Conservation (phyloP, 2,797 vertebrate species). For the Cyclura pinguis region DNA sequence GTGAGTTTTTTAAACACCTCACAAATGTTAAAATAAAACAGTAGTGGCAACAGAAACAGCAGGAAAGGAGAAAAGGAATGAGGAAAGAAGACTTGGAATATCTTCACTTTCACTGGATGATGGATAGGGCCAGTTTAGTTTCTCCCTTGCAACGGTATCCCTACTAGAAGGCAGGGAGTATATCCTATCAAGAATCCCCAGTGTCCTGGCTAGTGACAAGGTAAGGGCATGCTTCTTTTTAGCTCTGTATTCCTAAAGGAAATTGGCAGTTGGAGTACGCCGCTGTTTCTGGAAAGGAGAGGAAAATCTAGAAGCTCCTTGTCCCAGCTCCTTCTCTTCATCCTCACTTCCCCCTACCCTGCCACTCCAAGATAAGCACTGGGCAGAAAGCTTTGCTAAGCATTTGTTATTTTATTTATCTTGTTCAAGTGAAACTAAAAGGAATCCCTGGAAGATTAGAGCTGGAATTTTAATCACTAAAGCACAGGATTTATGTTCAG, state of each 20-base stretch:
- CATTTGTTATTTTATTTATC: constrained; percentile 41
- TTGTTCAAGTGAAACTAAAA: constrained; percentile 43
- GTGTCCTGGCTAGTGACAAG: background rate
- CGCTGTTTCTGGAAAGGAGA: background rate
- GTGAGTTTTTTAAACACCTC: background rate
- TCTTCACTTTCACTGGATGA: background rate
- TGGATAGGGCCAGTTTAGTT: background rate
- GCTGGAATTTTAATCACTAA: constrained; percentile 52
- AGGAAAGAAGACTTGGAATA: background rate
- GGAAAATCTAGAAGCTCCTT: background rate
- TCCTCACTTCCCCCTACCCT: background rate
- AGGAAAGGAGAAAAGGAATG: background rate
- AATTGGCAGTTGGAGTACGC: too few species aligned
- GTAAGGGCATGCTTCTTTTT: background rate
- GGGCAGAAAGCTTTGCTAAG: constrained; percentile 2
- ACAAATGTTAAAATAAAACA: background rate
- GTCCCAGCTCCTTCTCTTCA: background rate
- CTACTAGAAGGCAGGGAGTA: too few species aligned
- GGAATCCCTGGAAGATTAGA: constrained; percentile 43
- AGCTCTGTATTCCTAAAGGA: background rate
- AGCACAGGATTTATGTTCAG: constrained; percentile 54
- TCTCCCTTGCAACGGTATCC: too few species aligned
- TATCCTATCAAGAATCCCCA: background rate
- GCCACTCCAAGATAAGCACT: background rate
- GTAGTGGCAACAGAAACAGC: too few species aligned